Evolutionary conservation across 2,113 vertebrate species (phyloP).

Genomic region (Platycercus adscitus): DNA sequence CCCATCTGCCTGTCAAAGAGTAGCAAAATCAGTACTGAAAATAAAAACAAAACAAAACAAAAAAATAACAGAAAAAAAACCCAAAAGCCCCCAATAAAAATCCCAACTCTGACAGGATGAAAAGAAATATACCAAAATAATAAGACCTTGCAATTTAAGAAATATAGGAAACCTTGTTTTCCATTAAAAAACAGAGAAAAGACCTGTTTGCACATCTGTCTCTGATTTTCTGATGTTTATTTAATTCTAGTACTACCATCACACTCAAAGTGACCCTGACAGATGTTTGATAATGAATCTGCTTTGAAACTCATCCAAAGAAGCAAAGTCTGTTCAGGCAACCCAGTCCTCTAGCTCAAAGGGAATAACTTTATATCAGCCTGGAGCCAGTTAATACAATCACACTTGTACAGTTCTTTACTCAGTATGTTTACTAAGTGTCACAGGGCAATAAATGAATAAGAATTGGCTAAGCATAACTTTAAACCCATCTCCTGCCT

Average conservation of each 20-base stretch:
- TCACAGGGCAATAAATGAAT: neutral
- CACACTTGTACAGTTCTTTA: conserved; percentile 12
- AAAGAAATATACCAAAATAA: neutral
- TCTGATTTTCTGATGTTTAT: conserved; percentile 40
- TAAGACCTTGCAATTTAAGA: neutral
- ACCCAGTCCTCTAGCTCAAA: neutral
- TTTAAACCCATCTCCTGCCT: neutral
- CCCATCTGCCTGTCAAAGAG: neutral
- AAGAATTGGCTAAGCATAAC: neutral
- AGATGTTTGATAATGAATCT: conserved; percentile 59
- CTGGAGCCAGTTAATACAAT: conserved; percentile 12
- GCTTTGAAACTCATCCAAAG: conserved; percentile 64
- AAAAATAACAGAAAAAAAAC: neutral
- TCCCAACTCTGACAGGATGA: neutral
- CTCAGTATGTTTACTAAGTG: neutral
- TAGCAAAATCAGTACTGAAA: neutral
- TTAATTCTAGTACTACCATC: conserved; percentile 35
- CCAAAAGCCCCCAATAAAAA: neutral
- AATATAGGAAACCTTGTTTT: conserved; percentile 19
- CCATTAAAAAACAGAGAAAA: neutral
- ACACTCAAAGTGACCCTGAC: conserved; percentile 44
- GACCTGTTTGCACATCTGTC: conserved; percentile 18
- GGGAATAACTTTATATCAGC: neutral
- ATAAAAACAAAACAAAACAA: neutral
- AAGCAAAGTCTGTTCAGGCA: conserved; percentile 24